Conservation (phyloP, 2,888 invertebrate genomes). For the Drosophila paucipuncta region DNA sequence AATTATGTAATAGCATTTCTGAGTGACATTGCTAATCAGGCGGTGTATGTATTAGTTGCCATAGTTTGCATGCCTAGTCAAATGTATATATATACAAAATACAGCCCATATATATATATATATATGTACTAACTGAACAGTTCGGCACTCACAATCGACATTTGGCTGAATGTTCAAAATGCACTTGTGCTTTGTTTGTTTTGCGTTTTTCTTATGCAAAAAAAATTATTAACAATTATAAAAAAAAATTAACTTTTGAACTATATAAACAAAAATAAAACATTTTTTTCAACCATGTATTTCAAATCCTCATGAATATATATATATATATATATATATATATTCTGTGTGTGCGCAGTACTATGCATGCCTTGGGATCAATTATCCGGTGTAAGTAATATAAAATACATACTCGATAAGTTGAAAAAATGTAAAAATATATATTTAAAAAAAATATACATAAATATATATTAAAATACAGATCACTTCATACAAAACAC, state of each 20-base stretch:
- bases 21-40: neutral
- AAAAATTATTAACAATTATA: slow-evolving; percentile 23
- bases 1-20: slow-evolving; percentile 11
- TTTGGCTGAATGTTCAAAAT: slow-evolving; percentile 34
- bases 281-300: slow-evolving; percentile 54
- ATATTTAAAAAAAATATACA: slow-evolving; percentile 18
- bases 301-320: slow-evolving; percentile 67
- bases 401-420: slow-evolving; percentile 39
- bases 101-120: slow-evolving; percentile 1
- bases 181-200: slow-evolving; percentile 34
- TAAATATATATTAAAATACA: slow-evolving; percentile 26
- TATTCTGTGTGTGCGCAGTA: slow-evolving; percentile 86
- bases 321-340: slow-evolving; percentile 65
- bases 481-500: slow-evolving; percentile 36
- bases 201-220: slow-evolving; percentile 25
- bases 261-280: slow-evolving; percentile 43
- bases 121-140: slow-evolving; percentile 25
- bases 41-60: slow-evolving; percentile 32
- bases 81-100: slow-evolving; percentile 10
- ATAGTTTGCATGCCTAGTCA: slow-evolving; percentile 31
- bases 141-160: slow-evolving; percentile 32
- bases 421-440: slow-evolving; percentile 18
- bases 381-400: slow-evolving; percentile 95
- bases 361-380: slow-evolving; percentile 95
- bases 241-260: slow-evolving; percentile 26